Base-by-base conservation (phyloP, 1,140 invertebrate species). In the Conus ventricosus region DNA sequence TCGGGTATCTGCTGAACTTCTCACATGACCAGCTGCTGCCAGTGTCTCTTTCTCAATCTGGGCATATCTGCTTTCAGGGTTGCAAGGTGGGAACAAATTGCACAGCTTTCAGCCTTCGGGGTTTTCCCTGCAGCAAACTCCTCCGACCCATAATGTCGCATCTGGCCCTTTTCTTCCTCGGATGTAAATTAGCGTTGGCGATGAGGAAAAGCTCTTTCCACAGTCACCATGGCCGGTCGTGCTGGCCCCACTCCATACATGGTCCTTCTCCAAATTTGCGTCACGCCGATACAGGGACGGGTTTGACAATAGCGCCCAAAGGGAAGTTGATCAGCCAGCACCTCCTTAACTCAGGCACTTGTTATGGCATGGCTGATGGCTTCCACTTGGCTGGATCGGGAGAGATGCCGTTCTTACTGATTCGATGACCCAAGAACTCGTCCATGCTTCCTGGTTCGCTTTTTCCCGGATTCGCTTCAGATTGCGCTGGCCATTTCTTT, bases 1-100 rank as follows among this genome's bases (percentile, higher is more conserved):
- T n/a, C n/a, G n/a, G n/a, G n/a, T n/a, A n/a, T n/a, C n/a, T n/a
- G n/a, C n/a, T n/a, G n/a, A n/a, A n/a, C n/a, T n/a, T n/a, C n/a
- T 94, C 93, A n/a, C 96, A 94, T 5, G 94, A 92, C 94, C 96
- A 0, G 96, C 89, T 20, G 96, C 93, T 11, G 95, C 95, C 27
- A 96, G 91, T 8, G 94, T 95, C 94, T 97, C 96, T 92, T 95
- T 96, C 80, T 96, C 96, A 55, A 96, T 95, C 89, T 96, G 95
- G 20, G 94, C 91, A 83, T 96, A 96, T 78, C 94, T 95, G 89
- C 92, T 88, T 90, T 96, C 95, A 10, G 95, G 92, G 78, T 15
- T 91, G 93, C 25, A 96, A 90, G 8, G 93, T 93, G 55, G 94
- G 89, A 17, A 96, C 96, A 25, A 93, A 95, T 91, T 92, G 95